Base-by-base conservation (phyloP, 2,797 vertebrate species). In the Lagocephalus sceleratus region DNA sequence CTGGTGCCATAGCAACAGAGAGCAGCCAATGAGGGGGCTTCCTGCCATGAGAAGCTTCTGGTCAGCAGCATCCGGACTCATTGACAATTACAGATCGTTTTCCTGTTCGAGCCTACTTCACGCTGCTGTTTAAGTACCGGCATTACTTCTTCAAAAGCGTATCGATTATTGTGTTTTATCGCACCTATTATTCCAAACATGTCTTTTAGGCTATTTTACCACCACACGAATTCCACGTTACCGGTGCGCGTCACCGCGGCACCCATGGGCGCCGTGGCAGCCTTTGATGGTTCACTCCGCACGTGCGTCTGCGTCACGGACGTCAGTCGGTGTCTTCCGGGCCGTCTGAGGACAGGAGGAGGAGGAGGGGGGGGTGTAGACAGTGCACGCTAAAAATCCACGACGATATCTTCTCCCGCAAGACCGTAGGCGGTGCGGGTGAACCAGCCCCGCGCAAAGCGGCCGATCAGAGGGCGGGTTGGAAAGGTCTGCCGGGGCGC, bases 1-100 rank as follows among this genome's bases (percentile, higher is more conserved):
- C 84, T 91, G 85, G 76, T 85, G 67, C 89, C 88, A 91, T 90
- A 85, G 89, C 88, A 90, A 90, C 90, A 90, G 68, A 47, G 77
- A 76, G 42, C 81, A 85, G 67, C 89, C 88, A 90, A 88, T 89
- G 51, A 81, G 75, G 51, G 58, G 47, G 69, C 50, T 72, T 41
- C 59, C 52, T 21, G 57, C 63, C 49, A 67, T 6, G 53, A 52
- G 66, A 20, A 59, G 63, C 47, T 49, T 48, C 23, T 51, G 65
- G 73, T 81, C 80, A 81, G 56, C 41, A 63, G 62, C 43, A 66
- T 63, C 25, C 51, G 35, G 38, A 15, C 20, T 51, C 43, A 20
- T 54, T 32, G 29, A 35, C 32, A 14, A 35, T 35, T 12, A 32
- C 32, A 11, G 32, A 35, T 35, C 21, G 15, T 29, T 51, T 20